These are phyloP conservation scores for Esox masquinongy DNA, from an alignment of 2,797 vertebrate species.

Conservation along the genomic window DNA sequence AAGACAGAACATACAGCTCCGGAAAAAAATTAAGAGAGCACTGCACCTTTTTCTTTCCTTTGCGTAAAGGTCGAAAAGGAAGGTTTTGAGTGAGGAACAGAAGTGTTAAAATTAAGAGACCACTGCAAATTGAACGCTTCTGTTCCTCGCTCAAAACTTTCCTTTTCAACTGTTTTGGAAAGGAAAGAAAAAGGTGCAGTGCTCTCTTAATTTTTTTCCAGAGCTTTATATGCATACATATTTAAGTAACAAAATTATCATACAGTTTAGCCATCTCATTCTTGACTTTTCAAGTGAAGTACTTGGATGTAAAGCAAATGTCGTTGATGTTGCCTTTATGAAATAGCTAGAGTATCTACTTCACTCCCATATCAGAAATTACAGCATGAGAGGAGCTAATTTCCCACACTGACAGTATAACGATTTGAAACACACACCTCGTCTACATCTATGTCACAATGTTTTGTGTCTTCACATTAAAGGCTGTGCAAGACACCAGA, in stretches of 20 bases:
- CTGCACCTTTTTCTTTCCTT: too few species aligned
- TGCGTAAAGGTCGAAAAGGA: too few species aligned
- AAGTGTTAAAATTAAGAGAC: too few species aligned
- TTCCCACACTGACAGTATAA: conserved; percentile 40
- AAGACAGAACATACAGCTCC: background rate
- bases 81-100: too few species aligned
- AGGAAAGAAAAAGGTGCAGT: too few species aligned
- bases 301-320: conserved; percentile 34
- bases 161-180: too few species aligned
- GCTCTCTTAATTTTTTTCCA: too few species aligned
- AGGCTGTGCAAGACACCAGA: background rate
- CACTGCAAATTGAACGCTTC: too few species aligned
- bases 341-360: conserved; percentile 45
- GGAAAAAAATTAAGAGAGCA: too few species aligned
- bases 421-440: conserved; percentile 8
- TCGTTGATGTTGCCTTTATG: conserved; percentile 32
- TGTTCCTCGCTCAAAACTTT: too few species aligned
- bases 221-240: too few species aligned
- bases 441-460: background rate
- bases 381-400: conserved; percentile 31
- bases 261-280: conserved; percentile 14
- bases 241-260: too few species aligned
- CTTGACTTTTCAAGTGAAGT: conserved; percentile 37
- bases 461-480: background rate
- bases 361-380: conserved; percentile 35